Base-by-base conservation (phyloP, 37 sponge, comb jelly and placozoan genomes). In the Aplysina aerophoba region DNA sequence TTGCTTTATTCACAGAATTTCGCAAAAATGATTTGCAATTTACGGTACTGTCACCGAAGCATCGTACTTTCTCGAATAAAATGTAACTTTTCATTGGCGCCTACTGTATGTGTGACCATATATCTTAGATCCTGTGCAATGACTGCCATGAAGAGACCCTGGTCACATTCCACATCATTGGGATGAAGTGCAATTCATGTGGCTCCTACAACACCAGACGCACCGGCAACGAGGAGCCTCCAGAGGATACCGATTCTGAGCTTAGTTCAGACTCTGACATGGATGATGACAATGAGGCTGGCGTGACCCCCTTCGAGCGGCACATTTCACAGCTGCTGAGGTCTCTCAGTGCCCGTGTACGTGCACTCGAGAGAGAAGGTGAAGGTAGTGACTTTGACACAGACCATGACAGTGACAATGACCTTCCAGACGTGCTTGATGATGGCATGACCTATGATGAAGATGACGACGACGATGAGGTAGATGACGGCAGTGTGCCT, bases 181-280 rank as follows among this genome's bases (percentile, higher is more conserved):
- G 94, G 0, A 66, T 93, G 30, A 93, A 93, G 88, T 93, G 94
- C 60, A 15, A 6, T 0, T 13, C 38, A 59, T 93, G 94, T 88
- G 79, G 75, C 31, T 93, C 94, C 25, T 93, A 89, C 85, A 93
- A 93, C 88, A 93, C 94, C 17, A 88, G 88, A 30, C 86, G 94
- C 36, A 74, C 59, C 60, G 94, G 94, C 5, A 81, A 83, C 25
- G 89, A 88, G 56, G 80, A 88, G 83, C 73, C 85, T 21, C 89
- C 89, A 0, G 73, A 71, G 33, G 92, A 92, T 35, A 73, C 82
- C 17, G 83, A 75, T 28, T 55, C 68, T 24, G 81, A 31, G 14
- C n/a, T 75, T 24, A 75, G 54, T 50, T 75, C 78, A 3, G 64
- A 62, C 64, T n/a, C 24, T 6, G 64, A 62, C 12, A 44, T 40